A percentile compares a stretch with the other conserved stretches of the same genome.
phyloP scores from a whole-genome alignment of 2,888 invertebrate genomes.

The Chymomyza procnemis region DNA sequence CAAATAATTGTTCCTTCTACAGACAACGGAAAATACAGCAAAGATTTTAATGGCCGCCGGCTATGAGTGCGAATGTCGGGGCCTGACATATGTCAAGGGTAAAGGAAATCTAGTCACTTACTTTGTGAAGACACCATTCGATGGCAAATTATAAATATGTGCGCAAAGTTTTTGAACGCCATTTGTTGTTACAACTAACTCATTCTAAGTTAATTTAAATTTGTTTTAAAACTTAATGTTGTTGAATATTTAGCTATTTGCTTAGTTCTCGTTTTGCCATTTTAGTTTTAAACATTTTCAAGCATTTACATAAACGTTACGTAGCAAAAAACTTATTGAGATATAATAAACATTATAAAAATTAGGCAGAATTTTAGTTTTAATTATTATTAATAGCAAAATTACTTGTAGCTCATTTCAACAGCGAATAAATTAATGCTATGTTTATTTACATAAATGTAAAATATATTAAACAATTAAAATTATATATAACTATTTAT shows the following conservation, averaged over 20 bases:
- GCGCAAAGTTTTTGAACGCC: slow-evolving; percentile 32
- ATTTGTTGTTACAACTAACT: slow-evolving; percentile 38
- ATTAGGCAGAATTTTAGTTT: not conserved
- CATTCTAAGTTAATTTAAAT: slow-evolving; percentile 18
- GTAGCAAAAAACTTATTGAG: slow-evolving; percentile 6
- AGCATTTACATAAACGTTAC: slow-evolving; percentile 60
- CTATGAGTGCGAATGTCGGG: slow-evolving; percentile 92
- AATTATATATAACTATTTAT: slow-evolving; percentile 26
- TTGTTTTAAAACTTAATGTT: slow-evolving; percentile 42
- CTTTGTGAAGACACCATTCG: slow-evolving; percentile 91
- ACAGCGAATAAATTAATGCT: slow-evolving; percentile 58
- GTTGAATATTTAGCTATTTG: slow-evolving; percentile 56
- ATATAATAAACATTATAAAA: not conserved
- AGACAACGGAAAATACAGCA: slow-evolving; percentile 90
- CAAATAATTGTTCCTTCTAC: slow-evolving; percentile 33
- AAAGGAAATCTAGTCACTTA: slow-evolving; percentile 94
- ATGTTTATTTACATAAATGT: not conserved
- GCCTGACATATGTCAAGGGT: slow-evolving; percentile 96
- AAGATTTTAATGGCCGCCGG: slow-evolving; percentile 90
- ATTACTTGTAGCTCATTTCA: slow-evolving; percentile 44
- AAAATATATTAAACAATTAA: slow-evolving; percentile 11
- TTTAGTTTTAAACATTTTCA: slow-evolving; percentile 42
- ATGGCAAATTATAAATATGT: slow-evolving; percentile 80
- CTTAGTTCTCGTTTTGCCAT: slow-evolving; percentile 6
- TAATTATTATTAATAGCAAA: slow-evolving; percentile 6